Evolutionary conservation across 1,140 invertebrate genomes (phyloP), one percentile per base, ranked within the genome.

Genomic region (Sarcophaga bullata): DNA sequence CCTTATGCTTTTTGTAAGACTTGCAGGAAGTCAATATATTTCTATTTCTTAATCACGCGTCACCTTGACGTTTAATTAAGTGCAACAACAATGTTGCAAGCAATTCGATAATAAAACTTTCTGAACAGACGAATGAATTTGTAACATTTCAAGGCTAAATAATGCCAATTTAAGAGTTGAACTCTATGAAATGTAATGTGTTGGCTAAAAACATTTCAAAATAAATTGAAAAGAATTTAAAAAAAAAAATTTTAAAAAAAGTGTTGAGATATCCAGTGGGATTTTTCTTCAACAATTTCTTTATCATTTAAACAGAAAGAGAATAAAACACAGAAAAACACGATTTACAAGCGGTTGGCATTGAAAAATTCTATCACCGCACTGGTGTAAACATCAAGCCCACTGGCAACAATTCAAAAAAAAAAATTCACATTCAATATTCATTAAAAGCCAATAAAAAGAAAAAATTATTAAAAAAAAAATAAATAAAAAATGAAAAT

Each of bases 341-440:
- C n/a, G 54, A 58, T 58, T 37, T 58, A 58, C 54, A 58, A 58
- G 10, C n/a, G n/a, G 54, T n/a, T 58, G 54, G 54, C 54, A 58
- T 58, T 58, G 54, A 58, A 58, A 58, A 58, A 37, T 37, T 37
- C 54, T 58, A 58, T 58, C 25, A 37, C 1, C 25, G 25, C 25
- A 2, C 1, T 37, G 25, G 25, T 37, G 25, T 58, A n/a, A 15
- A 58, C 6, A 13, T 7, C 25, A 13, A 58, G 6, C 54, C 54
- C 54, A 58, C 54, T 15, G 15, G 6, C 15, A 58, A 58, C 1
- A 58, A 13, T n/a, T n/a, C 15, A 58, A 58, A 15, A 58, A 8
- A 15, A 58, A 58, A 58, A 58, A 58, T n/a, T 54, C 54, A 58
- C 25, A n/a, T 58, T 58, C 54, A 58, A 58, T 58, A 15, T 58